These are phyloP conservation scores for Lepus americanus DNA, from an alignment of 2,113 vertebrate genomes.

Conservation along the genomic window DNA sequence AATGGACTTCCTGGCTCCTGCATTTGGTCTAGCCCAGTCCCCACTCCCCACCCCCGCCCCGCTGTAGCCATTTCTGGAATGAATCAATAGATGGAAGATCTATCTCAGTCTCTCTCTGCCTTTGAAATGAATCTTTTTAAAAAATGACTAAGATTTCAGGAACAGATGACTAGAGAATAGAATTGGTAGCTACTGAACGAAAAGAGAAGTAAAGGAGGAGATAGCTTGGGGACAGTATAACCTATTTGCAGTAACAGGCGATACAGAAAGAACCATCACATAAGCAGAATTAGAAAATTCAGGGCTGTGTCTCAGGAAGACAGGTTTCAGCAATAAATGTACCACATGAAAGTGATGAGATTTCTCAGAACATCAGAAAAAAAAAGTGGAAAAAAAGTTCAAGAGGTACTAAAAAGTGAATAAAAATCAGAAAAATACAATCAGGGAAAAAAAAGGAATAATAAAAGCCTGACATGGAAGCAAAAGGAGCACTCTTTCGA, in stretches of 20 bases:
- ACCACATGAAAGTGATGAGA: neutral
- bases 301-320: neutral
- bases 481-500: slow-evolving; percentile 30
- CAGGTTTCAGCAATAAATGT: neutral
- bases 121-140: neutral
- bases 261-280: neutral
- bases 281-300: slow-evolving; percentile 38
- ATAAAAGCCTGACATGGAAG: neutral
- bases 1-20: no score
- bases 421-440: neutral
- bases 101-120: no score
- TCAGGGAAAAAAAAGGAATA: neutral
- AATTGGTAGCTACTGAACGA: neutral
- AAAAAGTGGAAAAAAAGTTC: neutral
- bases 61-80: no score
- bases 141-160: slow-evolving; percentile 37
- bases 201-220: slow-evolving; percentile 1
- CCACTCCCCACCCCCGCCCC: no score
- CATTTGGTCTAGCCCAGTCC: no score
- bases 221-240: neutral
- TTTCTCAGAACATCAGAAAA: slow-evolving; percentile 12
- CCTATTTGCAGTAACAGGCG: neutral
- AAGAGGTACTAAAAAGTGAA: neutral
- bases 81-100: no score
- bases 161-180: neutral